Base-by-base conservation (phyloP, 2,797 vertebrate genomes). In the Tenualosa ilisha region DNA sequence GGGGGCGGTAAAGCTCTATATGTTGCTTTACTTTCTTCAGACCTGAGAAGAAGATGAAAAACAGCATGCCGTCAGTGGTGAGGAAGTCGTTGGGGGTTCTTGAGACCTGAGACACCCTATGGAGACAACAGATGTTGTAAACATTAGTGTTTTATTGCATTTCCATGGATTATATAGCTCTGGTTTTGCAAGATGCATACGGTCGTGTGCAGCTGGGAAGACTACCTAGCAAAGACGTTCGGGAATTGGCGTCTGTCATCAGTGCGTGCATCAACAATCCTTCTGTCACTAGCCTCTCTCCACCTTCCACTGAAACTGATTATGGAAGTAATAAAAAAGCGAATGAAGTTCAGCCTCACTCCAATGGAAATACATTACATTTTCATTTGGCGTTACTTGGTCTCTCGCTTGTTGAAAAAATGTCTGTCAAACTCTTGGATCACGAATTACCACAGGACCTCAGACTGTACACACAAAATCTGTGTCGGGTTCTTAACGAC, bases 391-490 rank as follows among this genome's bases (percentile, higher is more conserved):
- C 51, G 6, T 94, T 95, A 59, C 89, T 97, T 63, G 93, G 95
- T 84, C 72, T 98, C 88, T 95, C 95, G 2, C 91, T 97, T 85
- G 88, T 96, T 84, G 91, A 89, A 59, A 94, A 92, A 91, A 91
- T 98, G 82, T 50, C 87, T 43, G 88, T 83, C 46, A 93, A 89
- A 6, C 68, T 92, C 56, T 50, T 89, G 12, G 91, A 91, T 8
- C 85, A 56, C 89, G 83, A 85, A 7, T 0, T 94, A 91, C 6
- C 84, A 6, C 24, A 88, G 51, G 86, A 91, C 0, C 63, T 68
- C 0, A 15, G 11, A 0, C 0, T 1, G 0, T 90, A 89, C 89
- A 92, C 84, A 68, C 43, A 2, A 56, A 89, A 91, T 0, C 12
- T 90, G 20, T 82, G 87, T 20, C 82, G 51, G 31, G 46, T 84